Conservation (phyloP, 2,113 vertebrate species). For the Ranitomeya variabilis region DNA sequence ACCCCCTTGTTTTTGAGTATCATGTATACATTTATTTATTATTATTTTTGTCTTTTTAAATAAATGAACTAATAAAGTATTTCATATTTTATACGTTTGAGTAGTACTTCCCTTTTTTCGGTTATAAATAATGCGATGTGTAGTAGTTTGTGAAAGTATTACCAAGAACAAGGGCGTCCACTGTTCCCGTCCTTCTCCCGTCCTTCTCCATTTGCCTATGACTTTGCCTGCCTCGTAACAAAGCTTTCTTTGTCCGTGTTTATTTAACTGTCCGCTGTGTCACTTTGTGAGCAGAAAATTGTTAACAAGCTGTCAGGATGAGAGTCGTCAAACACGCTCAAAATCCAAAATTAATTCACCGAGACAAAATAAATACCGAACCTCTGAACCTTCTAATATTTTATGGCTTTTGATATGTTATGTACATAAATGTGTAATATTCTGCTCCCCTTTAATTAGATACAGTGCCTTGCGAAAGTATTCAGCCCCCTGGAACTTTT, state of each 20-base stretch:
- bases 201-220: constrained; percentile 3
- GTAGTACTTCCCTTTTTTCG: too few species aligned
- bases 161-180: background rate
- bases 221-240: constrained; percentile 13
- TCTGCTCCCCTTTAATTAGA: background rate
- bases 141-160: background rate
- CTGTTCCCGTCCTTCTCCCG: background rate
- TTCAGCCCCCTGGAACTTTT: too few species aligned
- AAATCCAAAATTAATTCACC: background rate
- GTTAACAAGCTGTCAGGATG: constrained; percentile 18
- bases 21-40: too few species aligned
- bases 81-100: too few species aligned
- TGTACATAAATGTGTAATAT: background rate
- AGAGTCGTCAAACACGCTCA: background rate
- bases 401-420: background rate
- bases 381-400: background rate
- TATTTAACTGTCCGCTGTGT: constrained; percentile 27
- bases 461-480: too few species aligned
- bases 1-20: too few species aligned
- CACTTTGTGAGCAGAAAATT: constrained; percentile 5
- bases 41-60: too few species aligned
- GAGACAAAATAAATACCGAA: background rate
- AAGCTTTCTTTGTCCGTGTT: constrained; percentile 24
- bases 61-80: too few species aligned
- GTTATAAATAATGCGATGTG: background rate